phyloP scores from a whole-genome alignment of 2,797 vertebrate genomes.

The Ciconia nigra region DNA sequence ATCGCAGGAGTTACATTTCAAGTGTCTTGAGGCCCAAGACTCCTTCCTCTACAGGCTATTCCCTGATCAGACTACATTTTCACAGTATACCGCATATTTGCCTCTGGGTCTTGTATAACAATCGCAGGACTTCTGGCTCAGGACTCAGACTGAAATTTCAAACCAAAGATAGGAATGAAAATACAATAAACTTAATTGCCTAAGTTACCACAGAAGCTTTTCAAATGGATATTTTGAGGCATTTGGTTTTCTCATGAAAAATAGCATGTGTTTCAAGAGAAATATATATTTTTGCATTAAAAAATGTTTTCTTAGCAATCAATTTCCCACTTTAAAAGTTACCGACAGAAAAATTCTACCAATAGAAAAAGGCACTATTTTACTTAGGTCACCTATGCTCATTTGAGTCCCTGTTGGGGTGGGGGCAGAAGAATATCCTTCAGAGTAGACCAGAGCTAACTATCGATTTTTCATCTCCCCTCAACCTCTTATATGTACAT shows the following conservation, averaged over 20 bases:
- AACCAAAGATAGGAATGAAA: background rate
- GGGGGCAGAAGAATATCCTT: background rate
- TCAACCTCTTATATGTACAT: background rate
- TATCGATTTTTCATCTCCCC: background rate
- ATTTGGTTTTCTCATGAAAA: background rate
- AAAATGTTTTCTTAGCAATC: background rate
- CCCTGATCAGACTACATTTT: background rate
- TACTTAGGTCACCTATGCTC: background rate
- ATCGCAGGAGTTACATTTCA: background rate
- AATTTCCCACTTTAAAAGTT: background rate
- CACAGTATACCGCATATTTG: background rate
- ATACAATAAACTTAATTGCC: fast-evolving
- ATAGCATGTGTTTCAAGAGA: background rate
- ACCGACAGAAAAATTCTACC: background rate
- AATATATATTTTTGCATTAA: background rate
- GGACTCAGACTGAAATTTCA: background rate
- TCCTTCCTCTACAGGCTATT: background rate
- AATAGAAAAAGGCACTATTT: background rate
- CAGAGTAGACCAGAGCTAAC: background rate
- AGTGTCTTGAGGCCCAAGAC: background rate
- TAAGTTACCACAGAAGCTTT: background rate
- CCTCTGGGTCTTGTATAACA: background rate
- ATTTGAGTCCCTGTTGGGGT: background rate
- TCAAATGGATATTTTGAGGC: background rate
- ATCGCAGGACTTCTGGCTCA: background rate